Evolutionary conservation across 1,140 invertebrate species (phyloP), one percentile per base, ranked within the genome.

Genomic region (Drosophila funebris): DNA sequence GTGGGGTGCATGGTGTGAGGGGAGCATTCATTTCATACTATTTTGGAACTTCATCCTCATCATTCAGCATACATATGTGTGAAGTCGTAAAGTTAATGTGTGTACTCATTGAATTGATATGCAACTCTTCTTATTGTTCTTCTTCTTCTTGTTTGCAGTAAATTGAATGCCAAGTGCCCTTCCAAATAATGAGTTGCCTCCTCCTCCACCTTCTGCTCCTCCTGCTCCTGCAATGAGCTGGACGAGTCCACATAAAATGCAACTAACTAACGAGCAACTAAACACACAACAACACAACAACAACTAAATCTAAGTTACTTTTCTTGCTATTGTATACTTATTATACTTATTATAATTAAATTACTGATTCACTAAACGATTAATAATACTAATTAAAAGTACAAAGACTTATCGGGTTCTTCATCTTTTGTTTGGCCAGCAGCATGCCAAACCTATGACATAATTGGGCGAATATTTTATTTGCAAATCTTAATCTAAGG

Each of bases 301-400:
- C 57, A 69, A 69, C 27, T 37, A 46, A 54, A 41, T n/a, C 39
- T 66, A 64, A 75, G 69, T 53, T 73, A 66, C 31, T 63, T 76
- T 46, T 61, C 53, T 48, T 71, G 48, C 39, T 62, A 68, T 53
- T 44, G 46, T 66, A 22, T 24, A 41, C 20, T 27, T 57, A 27
- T 27, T 29, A n/a, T n/a, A 33, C 36, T 18, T 16, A 43, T 18
- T n/a, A n/a, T n/a, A n/a, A n/a, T n/a, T n/a, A n/a, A n/a, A n/a
- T n/a, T 43, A 69, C n/a, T 13, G 41, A 39, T 61, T 58, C 9
- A 53, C 36, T 52, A 70, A 74, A 74, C 64, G 61, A 60, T 41
- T 85, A 81, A 85, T 82, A 74, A 70, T 46, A 87, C 82, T 82
- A 87, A 87, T 87, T 87, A 73, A 87, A 80, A 60, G 33, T 37